phyloP scores from a whole-genome alignment of 2,888 invertebrate species.

The Petrolisthes manimaculis region DNA sequence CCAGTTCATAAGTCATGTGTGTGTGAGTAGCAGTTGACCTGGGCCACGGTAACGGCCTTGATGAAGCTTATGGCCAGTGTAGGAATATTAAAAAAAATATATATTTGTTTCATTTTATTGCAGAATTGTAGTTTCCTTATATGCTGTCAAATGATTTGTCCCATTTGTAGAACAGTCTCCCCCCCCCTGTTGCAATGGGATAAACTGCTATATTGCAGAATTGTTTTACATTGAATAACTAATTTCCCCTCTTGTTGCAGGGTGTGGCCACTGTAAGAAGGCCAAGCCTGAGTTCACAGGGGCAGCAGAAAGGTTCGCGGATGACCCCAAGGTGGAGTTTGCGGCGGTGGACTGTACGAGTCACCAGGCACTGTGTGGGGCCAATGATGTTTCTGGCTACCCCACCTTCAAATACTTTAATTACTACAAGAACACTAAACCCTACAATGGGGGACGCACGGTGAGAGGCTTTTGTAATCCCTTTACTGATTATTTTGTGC shows the following conservation, averaged over 20 bases:
- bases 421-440: constrained; percentile 80
- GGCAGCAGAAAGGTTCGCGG: constrained; percentile 82
- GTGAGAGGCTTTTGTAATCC: constrained; percentile 34
- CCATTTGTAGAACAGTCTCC: no score
- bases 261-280: constrained; percentile 90
- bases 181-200: no score
- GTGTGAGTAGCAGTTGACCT: no score
- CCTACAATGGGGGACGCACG: constrained; percentile 82
- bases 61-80: no score
- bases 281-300: constrained; percentile 85
- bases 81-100: no score
- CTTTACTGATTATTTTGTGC: not conserved
- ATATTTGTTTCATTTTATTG: no score
- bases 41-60: no score
- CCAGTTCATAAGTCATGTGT: no score
- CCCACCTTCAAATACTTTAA: constrained; percentile 90
- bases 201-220: no score
- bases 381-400: constrained; percentile 83
- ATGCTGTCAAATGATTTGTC: no score
- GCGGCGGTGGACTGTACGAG: constrained; percentile 87
- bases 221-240: no score
- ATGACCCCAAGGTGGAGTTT: constrained; percentile 82
- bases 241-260: constrained; percentile 73
- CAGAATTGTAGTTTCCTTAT: no score
- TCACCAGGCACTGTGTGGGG: constrained; percentile 76